Evolutionary conservation across 2,888 invertebrate species (phyloP).

Genomic region (Epistrophe eligans): DNA sequence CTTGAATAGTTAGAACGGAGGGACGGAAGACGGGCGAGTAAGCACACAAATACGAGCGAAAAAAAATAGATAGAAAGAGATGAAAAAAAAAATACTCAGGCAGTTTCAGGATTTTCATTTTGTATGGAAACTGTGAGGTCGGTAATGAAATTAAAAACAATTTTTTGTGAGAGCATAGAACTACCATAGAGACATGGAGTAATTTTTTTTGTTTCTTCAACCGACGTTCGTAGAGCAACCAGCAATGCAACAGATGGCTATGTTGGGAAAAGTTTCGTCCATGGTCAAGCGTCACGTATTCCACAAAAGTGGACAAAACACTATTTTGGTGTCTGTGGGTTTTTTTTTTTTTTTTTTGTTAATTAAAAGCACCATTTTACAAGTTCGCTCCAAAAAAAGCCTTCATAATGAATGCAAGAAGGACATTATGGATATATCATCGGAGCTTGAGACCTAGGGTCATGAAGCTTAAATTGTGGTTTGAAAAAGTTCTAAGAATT

Average conservation of each 20-base stretch:
- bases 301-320: conserved; percentile 55
- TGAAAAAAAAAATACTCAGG: conserved; percentile 11
- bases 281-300: conserved; percentile 65
- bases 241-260: conserved; percentile 64
- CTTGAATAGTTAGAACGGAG: conserved; percentile 22
- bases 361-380: conserved; percentile 57
- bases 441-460: not conserved
- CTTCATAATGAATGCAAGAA: conserved; percentile 46
- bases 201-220: not conserved
- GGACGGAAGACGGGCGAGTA: not conserved
- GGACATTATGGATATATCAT: conserved; percentile 12
- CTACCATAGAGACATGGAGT: conserved; percentile 23
- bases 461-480: conserved; percentile 8
- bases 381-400: conserved; percentile 17
- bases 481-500: not conserved
- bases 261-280: conserved; percentile 44
- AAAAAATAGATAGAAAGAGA: not conserved
- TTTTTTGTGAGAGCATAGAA: conserved; percentile 55
- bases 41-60: not conserved
- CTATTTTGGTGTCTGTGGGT: conserved; percentile 52
- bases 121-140: conserved; percentile 68
- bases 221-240: not conserved
- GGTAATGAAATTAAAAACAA: conserved; percentile 75
- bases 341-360: conserved; percentile 48
- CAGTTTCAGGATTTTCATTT: conserved; percentile 52